Base-by-base conservation (phyloP, 2,888 invertebrate genomes). In the Pollenia amentaria region DNA sequence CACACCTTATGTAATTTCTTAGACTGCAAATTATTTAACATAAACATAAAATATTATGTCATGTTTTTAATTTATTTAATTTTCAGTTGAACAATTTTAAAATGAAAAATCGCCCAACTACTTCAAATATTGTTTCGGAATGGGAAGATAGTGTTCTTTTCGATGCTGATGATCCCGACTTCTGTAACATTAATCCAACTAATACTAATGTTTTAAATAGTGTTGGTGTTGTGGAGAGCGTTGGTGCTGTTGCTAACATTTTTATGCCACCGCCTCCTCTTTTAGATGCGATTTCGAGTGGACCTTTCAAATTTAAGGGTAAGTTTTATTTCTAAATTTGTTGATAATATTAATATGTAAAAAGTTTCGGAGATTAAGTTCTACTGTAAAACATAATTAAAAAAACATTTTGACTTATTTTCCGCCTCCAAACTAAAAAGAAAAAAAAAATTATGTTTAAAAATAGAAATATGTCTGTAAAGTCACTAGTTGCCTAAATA, bases 101-200 rank as follows among this genome's bases (percentile, higher is more conserved):
- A 91, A 93, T 93, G 93, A 93, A 92, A 90, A 91, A 90, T 83
- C 89, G 89, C 55, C 90, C 90, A 75, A 88, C 89, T 77, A 83
- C 88, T 81, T 88, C 88, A 80, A 89, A 85, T 82, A 91, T 92
- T 83, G 91, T 92, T 81, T 91, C 92, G 55, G 93, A 93, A 88
- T 93, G 93, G 93, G 93, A 93, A 89, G 93, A 93, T 84, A 92
- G 91, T 85, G 79, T 89, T 75, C 90, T 92, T 55, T 93, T 93
- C 88, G 93, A 93, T 90, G 91, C 92, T 48, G 93, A 93, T 88
- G 93, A 93, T 91, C 93, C 93, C 64, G 93, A 93, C 90, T 93
- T 93, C 88, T 92, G 91, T 83, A 90, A 89, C 87, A 89, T 90
- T 21, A 88, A 90, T 42, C 87, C 90, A 38, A 46, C 88, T 85